Evolutionary conservation across 1,140 invertebrate genomes (phyloP).

Genomic region (Pseudobourletiella spinata): DNA sequence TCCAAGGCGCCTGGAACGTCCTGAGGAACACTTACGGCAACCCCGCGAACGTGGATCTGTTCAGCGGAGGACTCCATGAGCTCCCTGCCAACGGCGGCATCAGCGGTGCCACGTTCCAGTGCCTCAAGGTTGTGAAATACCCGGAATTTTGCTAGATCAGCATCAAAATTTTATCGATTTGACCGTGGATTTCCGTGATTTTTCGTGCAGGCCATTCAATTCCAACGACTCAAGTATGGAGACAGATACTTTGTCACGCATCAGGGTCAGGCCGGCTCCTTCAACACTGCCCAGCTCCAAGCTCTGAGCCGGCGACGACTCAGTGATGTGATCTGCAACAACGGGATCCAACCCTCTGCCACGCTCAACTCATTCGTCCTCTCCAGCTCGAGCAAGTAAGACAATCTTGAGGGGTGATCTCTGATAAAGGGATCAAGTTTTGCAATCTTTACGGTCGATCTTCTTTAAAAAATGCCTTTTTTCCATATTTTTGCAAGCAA

Average conservation of each 20-base stretch:
- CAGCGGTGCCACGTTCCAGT: conserved; percentile 75
- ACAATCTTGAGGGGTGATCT: no score
- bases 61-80: conserved; percentile 74
- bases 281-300: conserved; percentile 29
- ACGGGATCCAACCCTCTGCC: no score
- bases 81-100: conserved; percentile 54
- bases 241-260: conserved; percentile 42
- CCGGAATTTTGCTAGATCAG: neutral
- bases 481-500: no score
- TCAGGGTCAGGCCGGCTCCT: conserved; percentile 36
- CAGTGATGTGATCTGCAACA: conserved; percentile 33
- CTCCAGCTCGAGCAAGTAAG: no score
- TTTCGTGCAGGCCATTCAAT: conserved; percentile 38
- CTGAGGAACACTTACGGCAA: neutral
- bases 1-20: neutral
- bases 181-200: conserved; percentile 36
- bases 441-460: no score
- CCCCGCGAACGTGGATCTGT: conserved; percentile 65
- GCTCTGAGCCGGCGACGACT: conserved; percentile 21
- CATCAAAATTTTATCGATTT: conserved; percentile 35
- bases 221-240: conserved; percentile 39
- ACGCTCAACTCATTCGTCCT: no score
- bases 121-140: conserved; percentile 51
- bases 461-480: no score
- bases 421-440: no score